Evolutionary conservation across 2,888 invertebrate genomes (phyloP).

Genomic region (Dynastes maya): DNA sequence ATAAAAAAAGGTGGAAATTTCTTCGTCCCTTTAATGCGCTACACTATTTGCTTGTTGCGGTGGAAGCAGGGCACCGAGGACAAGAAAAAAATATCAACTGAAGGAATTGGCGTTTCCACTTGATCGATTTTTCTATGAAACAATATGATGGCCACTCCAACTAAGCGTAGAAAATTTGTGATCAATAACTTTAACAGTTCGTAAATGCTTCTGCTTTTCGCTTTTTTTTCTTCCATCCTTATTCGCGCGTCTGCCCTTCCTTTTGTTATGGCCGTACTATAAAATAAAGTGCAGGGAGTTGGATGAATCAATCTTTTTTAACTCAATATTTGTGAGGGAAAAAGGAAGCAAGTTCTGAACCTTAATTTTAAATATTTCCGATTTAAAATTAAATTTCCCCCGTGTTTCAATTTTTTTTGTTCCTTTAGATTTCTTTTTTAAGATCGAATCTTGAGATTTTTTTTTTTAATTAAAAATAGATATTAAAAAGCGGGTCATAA

Average conservation of each 20-base stretch:
- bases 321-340: constrained; percentile 29
- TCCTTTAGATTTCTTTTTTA: neutral
- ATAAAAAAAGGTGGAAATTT: constrained; percentile 25
- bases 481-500: neutral
- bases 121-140: constrained; percentile 48
- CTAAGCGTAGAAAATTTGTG: constrained; percentile 47
- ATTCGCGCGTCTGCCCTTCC: neutral
- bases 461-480: constrained; percentile 11
- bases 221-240: neutral
- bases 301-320: constrained; percentile 38
- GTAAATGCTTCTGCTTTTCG: constrained; percentile 34
- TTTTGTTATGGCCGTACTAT: constrained; percentile 28
- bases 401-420: neutral
- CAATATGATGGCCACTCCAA: constrained; percentile 49
- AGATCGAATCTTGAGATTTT: neutral
- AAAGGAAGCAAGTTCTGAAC: neutral
- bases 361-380: constrained; percentile 34
- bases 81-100: constrained; percentile 22
- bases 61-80: neutral
- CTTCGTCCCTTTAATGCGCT: constrained; percentile 8
- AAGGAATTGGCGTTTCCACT: constrained; percentile 38
- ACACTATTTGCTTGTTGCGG: constrained; percentile 26
- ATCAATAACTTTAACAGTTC: constrained; percentile 48
- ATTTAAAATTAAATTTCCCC: constrained; percentile 26
- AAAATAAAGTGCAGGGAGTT: constrained; percentile 36